phyloP scores from a whole-genome alignment of 2,888 invertebrate species.

The Cryptocheilus praepositus region DNA sequence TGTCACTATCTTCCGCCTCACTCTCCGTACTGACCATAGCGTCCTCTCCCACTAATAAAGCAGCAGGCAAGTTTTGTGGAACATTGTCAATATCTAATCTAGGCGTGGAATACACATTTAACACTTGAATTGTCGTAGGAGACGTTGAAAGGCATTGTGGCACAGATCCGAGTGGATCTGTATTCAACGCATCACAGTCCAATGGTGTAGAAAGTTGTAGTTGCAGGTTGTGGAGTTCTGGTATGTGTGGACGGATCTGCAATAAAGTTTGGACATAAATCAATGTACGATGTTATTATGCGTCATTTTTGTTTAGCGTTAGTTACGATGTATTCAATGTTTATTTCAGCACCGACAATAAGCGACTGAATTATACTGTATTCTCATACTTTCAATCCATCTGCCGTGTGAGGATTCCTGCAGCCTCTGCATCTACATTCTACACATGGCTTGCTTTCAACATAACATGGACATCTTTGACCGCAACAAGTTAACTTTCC shows the following conservation, averaged over 20 bases:
- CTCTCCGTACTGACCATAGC: slow-evolving; percentile 73
- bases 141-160: slow-evolving; percentile 71
- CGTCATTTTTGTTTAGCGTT: too few relatives aligned
- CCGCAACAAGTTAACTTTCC: slow-evolving; percentile 95
- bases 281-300: too few relatives aligned
- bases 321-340: background rate
- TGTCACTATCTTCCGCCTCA: slow-evolving; percentile 74
- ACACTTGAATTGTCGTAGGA: slow-evolving; percentile 72
- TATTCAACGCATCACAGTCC: slow-evolving; percentile 65
- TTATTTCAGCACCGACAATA: background rate
- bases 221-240: slow-evolving; percentile 81
- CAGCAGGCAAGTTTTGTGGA: slow-evolving; percentile 73
- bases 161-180: slow-evolving; percentile 69
- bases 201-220: slow-evolving; percentile 73
- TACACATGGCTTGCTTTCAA: slow-evolving; percentile 90
- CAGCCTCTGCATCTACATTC: slow-evolving; percentile 95
- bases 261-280: slow-evolving; percentile 51
- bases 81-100: slow-evolving; percentile 72
- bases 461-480: slow-evolving; percentile 95
- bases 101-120: slow-evolving; percentile 73
- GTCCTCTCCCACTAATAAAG: slow-evolving; percentile 74
- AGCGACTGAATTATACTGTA: slow-evolving; percentile 7
- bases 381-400: slow-evolving; percentile 83
- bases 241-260: slow-evolving; percentile 82
- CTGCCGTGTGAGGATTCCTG: slow-evolving; percentile 90